Base-by-base conservation (phyloP, 2,797 vertebrate species). In the Pangasius sanitwongsei region DNA sequence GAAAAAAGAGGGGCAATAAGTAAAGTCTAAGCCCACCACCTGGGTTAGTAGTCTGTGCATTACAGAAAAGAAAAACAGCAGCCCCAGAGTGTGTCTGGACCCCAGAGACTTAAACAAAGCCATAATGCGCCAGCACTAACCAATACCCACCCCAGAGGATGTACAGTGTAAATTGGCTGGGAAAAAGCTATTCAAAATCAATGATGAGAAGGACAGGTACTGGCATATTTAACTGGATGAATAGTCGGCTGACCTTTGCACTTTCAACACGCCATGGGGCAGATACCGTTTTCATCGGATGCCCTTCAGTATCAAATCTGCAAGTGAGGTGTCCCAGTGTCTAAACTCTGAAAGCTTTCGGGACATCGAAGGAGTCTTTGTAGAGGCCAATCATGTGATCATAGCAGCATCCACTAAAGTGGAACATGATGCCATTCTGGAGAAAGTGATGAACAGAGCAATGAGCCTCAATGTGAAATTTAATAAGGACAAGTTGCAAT, bases 391-490 rank as follows among this genome's bases (percentile, higher is more conserved):
- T 9, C 11, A 83, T 31, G 72, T 87, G 78, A 72, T 61, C 9
- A 87, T 72, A 55, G 65, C 16, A 6, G 50, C 31, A 57, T 37
- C n/a, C 2, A 41, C 11, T 15, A 63, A 88, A 74, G 6, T 28
- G 53, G 53, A 88, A 20, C 80, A 88, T 50, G 87, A 87, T 9
- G 3, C 0, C 25, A 72, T 87, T 6, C 67, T 74, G n/a, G 18
- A 83, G 2, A 83, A 44, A 1, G 12, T 87, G 28, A 63, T 11
- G 28, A 2, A 65, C 25, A 4, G 9, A n/a, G 63, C 63, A n/a
- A 11, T 11, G 2, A 18, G 9, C 2, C 63, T 65, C 2, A 65
- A 65, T 4, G 11, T n/a, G 1, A 67, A 31, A 4, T 67, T 15
- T n/a, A 31, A 31, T 9, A 67, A 12, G 4, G n/a, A 67, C 34